Evolutionary conservation across 2,113 vertebrate genomes (phyloP).

Genomic region (Macquaria australasica): DNA sequence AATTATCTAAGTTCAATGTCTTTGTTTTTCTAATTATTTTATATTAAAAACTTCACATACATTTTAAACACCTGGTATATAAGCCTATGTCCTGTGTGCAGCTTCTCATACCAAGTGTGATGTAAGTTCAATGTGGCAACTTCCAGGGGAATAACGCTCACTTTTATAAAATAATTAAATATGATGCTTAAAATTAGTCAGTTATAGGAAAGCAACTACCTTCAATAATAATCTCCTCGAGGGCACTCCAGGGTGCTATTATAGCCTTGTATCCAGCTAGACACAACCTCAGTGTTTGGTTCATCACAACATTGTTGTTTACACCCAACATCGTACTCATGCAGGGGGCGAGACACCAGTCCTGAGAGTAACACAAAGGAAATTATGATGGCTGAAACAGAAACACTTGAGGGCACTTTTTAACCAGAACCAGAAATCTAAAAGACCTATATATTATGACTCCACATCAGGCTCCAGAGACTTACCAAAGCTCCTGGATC

Average conservation of each 20-base stretch:
- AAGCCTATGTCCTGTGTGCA: not conserved
- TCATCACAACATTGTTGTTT: constrained; percentile 21
- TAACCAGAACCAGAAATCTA: constrained; percentile 17
- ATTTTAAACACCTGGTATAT: not conserved
- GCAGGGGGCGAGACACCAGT: not conserved
- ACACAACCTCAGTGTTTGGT: constrained; percentile 10
- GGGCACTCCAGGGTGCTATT: not conserved
- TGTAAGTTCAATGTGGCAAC: not conserved
- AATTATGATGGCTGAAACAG: constrained; percentile 29
- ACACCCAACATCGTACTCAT: not conserved
- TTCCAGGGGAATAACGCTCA: not conserved
- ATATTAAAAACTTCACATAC: not conserved
- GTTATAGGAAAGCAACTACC: not conserved
- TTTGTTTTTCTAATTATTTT: not conserved
- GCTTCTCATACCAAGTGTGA: constrained; percentile 8
- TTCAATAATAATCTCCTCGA: not conserved
- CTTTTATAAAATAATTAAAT: not conserved
- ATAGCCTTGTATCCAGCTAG: not conserved
- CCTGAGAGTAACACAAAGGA: constrained; percentile 8
- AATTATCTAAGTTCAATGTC: not conserved
- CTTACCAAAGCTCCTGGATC: constrained; percentile 14
- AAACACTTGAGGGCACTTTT: constrained; percentile 73
- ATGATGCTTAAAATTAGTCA: not conserved
- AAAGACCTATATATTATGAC: constrained; percentile 11
- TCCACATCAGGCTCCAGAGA: constrained; percentile 17